Base-by-base conservation (phyloP, 2,113 vertebrate genomes). In the Apaloderma vittatum region DNA sequence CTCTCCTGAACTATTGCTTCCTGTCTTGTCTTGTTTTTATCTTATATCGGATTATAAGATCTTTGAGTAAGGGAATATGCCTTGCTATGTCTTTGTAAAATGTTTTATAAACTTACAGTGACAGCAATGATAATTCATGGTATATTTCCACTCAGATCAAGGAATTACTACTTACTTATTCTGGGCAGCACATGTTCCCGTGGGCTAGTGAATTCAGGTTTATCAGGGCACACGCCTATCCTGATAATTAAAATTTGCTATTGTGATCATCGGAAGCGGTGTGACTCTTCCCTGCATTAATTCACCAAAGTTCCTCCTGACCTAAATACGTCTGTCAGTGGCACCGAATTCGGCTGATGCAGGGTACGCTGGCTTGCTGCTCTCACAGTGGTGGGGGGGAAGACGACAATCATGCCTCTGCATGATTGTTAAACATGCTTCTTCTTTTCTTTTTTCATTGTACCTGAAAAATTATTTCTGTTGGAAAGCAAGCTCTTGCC, bases 11-110 rank as follows among this genome's bases (percentile, higher is more conserved):
- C 95, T 97, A 92, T 87, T 94, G 86, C 80, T 91, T 97, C 94
- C 95, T 95, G 92, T 97, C 97, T 96, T 96, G 94, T 96, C 88
- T 95, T 90, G 70, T 93, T 96, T 94, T 97, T 93, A 66, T 95
- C 96, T 96, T 52, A 6, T 73, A 93, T 92, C 93, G 81, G 49
- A 92, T 97, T 93, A 90, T 89, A 96, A 95, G 76, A 94, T 93
- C 94, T 95, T 89, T 91, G 88, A 95, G 79, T 89, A 95, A 91
- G 91, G 75, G 83, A 96, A 65, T 92, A 86, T 81, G 83, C 91
- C 93, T 94, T 86, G 48, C 85, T 75, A 70, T 65, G 81, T 94
- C 92, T 97, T 90, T 94, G 90, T 97, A 93, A 96, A 95, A 92
- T 1, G 61, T 96, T 95, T 92, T 92, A 92, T 97, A 97, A 97